These are phyloP conservation scores for Sebastes taczanowskii DNA, from an alignment of 2,797 vertebrate species.

Conservation along the genomic window DNA sequence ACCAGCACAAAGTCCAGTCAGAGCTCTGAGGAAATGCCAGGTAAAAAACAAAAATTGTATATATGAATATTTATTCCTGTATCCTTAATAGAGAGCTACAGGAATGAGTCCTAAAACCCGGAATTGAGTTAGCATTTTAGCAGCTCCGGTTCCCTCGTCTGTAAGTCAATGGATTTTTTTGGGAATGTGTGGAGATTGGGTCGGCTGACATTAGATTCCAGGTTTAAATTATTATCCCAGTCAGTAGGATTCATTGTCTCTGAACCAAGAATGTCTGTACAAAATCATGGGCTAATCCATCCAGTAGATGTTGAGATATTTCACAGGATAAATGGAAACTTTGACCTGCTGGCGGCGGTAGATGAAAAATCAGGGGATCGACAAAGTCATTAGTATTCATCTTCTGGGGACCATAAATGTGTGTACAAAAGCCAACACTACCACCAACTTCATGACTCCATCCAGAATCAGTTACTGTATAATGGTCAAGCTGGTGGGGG, in stretches of 20 bases:
- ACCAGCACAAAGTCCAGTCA: not conserved
- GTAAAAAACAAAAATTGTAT: not conserved
- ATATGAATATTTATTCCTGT: not conserved
- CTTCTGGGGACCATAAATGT: not conserved
- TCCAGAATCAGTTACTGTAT: not conserved
- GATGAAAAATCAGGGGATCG: not conserved
- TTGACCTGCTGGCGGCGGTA: not conserved
- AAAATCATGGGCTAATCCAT: not conserved
- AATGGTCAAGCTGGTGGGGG: not conserved
- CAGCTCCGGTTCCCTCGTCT: too few species aligned
- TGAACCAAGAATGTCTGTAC: not conserved
- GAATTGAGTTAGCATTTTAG: too few species aligned
- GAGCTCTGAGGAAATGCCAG: not conserved
- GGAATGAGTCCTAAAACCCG: too few species aligned
- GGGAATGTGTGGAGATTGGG: too few species aligned
- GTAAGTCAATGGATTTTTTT: too few species aligned
- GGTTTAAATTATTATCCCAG: too few species aligned
- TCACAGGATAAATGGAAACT: not conserved
- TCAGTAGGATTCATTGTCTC: not conserved
- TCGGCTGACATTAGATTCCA: too few species aligned
- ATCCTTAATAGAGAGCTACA: not conserved
- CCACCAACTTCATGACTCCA: not conserved
- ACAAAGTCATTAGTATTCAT: too few species aligned
- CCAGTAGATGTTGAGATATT: not conserved
- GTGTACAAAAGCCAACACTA: not conserved